Evolutionary conservation across 2,113 vertebrate species (phyloP).

Genomic region (Sander lucioperca): DNA sequence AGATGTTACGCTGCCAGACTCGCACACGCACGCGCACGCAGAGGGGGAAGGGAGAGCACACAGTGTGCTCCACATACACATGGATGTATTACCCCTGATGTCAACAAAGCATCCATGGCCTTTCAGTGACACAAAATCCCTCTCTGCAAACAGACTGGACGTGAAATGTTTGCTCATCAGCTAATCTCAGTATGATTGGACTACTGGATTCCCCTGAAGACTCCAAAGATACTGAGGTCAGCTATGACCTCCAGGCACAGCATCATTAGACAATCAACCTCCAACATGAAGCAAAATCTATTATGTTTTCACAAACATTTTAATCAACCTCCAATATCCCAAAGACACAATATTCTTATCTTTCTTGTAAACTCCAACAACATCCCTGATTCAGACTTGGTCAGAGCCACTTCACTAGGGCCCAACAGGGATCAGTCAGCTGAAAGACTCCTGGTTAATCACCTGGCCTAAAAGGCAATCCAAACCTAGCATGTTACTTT

Average conservation of each 20-base stretch:
- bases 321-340: not conserved
- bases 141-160: slow-evolving; percentile 6
- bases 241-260: slow-evolving; percentile 11
- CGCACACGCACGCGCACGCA: slow-evolving; percentile 82
- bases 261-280: not conserved
- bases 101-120: slow-evolving; percentile 63
- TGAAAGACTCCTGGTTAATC: not conserved
- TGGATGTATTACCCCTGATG: slow-evolving; percentile 32
- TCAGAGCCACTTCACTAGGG: not conserved
- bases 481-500: not conserved
- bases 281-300: not conserved
- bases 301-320: not conserved
- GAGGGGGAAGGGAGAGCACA: slow-evolving; percentile 49
- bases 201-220: not conserved
- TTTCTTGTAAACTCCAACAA: not conserved
- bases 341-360: not conserved
- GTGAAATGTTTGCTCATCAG: not conserved
- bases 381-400: not conserved
- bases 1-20: slow-evolving; percentile 84
- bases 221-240: slow-evolving; percentile 1
- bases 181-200: slow-evolving; percentile 3
- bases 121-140: slow-evolving; percentile 42
- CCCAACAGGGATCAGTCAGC: not conserved
- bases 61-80: slow-evolving; percentile 42
- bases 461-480: not conserved